These are phyloP conservation scores for Tenrec ecaudatus DNA, from an alignment of 2,113 vertebrate species.

Conservation along the genomic window DNA sequence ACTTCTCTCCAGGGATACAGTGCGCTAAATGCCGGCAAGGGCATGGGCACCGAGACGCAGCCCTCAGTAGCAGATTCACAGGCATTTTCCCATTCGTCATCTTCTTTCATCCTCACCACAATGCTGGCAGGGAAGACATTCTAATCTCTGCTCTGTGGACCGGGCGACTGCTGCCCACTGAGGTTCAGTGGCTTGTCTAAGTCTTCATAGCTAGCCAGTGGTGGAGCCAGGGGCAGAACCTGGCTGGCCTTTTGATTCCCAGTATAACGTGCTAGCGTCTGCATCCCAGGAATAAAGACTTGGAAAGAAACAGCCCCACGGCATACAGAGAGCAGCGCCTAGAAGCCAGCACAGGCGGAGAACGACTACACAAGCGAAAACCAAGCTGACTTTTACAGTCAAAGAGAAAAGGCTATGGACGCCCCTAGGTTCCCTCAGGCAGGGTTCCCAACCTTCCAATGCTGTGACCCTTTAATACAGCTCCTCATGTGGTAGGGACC, in stretches of 20 bases:
- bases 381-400: background rate
- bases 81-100: background rate
- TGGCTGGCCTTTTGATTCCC: background rate
- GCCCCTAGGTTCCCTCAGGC: no score
- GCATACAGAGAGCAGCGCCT: background rate
- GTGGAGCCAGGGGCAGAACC: background rate
- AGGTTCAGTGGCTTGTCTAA: background rate
- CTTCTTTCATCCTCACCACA: conserved; percentile 9
- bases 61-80: background rate
- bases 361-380: background rate
- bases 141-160: background rate
- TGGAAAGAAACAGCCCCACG: background rate
- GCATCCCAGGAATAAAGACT: background rate
- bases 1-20: background rate
- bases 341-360: background rate
- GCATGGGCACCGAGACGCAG: background rate
- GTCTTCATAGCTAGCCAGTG: background rate
- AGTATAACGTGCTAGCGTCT: background rate
- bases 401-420: no score
- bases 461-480: no score
- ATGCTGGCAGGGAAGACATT: conserved; percentile 2
- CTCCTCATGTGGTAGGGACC: no score
- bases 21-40: background rate
- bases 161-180: background rate
- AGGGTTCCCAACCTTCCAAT: no score